Evolutionary conservation across 2,797 vertebrate genomes (phyloP).

Genomic region (Mormyrus hasselquistii): DNA sequence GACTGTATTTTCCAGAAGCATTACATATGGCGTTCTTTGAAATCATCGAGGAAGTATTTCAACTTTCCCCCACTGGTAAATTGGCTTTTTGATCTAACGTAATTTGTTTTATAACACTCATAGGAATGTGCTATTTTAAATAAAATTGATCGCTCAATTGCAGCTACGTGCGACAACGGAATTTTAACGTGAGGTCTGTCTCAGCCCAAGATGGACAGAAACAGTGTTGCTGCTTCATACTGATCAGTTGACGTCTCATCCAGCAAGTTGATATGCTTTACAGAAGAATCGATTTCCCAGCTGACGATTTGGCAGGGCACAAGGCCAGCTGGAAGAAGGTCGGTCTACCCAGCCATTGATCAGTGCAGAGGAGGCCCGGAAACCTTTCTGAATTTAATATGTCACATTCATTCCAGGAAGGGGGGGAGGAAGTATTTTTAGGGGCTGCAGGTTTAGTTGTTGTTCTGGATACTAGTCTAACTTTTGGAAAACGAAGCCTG

Average conservation of each 20-base stretch:
- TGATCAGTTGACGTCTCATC: not conserved
- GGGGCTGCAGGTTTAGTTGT: not conserved
- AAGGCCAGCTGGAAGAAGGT: not conserved
- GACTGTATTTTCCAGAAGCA: not conserved
- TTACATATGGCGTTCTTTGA: not conserved
- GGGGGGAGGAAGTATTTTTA: constrained; percentile 14
- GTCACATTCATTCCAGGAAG: constrained; percentile 14
- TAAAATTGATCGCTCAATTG: not conserved
- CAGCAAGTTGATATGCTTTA: not conserved
- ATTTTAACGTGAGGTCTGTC: not conserved
- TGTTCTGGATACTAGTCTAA: not conserved
- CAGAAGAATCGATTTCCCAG: constrained; percentile 10
- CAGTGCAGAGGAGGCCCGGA: not conserved
- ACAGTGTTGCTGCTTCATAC: not conserved
- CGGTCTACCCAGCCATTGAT: constrained; percentile 17
- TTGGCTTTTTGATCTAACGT: not conserved
- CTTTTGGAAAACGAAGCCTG: not conserved
- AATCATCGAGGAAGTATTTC: not conserved
- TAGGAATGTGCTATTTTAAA: not conserved
- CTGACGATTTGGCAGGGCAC: constrained; percentile 7
- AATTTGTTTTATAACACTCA: not conserved
- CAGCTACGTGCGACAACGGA: not conserved
- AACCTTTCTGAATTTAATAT: constrained; percentile 22
- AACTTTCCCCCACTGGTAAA: not conserved
- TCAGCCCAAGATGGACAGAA: not conserved